Base-by-base conservation (phyloP, 2,888 invertebrate species). In the Hirtodrosophila duncani region DNA sequence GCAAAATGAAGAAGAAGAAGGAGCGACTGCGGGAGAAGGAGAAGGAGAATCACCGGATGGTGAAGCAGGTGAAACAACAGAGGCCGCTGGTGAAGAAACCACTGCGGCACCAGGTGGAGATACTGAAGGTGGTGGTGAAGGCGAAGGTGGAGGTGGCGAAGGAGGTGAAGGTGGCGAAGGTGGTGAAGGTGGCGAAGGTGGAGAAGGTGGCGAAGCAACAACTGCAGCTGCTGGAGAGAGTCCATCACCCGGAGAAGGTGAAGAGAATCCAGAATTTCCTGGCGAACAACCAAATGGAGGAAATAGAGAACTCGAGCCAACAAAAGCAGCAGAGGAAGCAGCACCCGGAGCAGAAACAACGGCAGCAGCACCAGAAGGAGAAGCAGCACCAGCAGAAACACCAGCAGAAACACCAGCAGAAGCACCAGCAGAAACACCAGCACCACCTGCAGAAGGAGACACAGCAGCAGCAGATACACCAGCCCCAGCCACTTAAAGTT, bases 381-480 rank as follows among this genome's bases (percentile, higher is more conserved):
- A 6, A n/a, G 14, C 11, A 3, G 2, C 41, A 11, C n/a, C 41
- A 3, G 7, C 18, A 13, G 23, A 1, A 23, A n/a, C n/a, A n/a
- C 17, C 14, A 2, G 36, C 21, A 2, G 17, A 20, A n/a, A 7
- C 26, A 5, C 13, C 23, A 2, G 16, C 23, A 6, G 31, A 11
- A 6, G 34, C 4, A 2, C 30, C 11, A 2, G 33, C 8, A 2
- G 34, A 16, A 9, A 3, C 44, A 21, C 7, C 41, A 9, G 33
- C 23, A 2, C 13, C 24, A 6, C n/a, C n/a, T n/a, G 5, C 43
- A n/a, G 8, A 44, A 9, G 37, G 23, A 36, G 21, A 6, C 44
- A n/a, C 18, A n/a, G 8, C 8, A n/a, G n/a, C n/a, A n/a, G n/a
- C n/a, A n/a, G n/a, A n/a, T n/a, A n/a, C n/a, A n/a, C n/a, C n/a